A percentile compares a stretch with the other conserved stretches of the same genome.
These are phyloP conservation scores for Sanderia malayensis DNA, from an alignment of 30 jellyfish, hydroid and myxozoan species.

Conservation along the genomic window DNA sequence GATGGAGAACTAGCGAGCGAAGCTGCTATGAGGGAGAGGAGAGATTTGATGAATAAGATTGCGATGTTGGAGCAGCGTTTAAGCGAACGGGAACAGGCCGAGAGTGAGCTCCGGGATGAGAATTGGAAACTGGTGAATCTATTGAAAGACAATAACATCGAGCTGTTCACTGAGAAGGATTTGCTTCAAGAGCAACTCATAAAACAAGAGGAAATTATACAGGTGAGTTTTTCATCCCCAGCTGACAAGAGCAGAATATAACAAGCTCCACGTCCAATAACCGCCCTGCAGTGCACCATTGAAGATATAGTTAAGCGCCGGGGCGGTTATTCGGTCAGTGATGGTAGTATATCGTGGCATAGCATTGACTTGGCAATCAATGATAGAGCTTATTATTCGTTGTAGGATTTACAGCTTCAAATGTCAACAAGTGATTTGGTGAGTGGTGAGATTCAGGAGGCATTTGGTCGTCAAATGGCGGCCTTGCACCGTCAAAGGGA, in stretches of 20 bases:
- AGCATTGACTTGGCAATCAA: no score
- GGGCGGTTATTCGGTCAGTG: no score
- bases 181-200: conserved; percentile 53
- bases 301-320: no score
- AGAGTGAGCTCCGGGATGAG: conserved; percentile 53
- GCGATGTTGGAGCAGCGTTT: conserved; percentile 49
- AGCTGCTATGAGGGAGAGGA: conserved; percentile 23
- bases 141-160: conserved; percentile 59
- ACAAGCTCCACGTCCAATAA: no score
- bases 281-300: no score
- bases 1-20: conserved; percentile 28
- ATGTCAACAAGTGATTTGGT: conserved; percentile 57
- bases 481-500: conserved; percentile 76
- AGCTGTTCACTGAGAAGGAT: conserved; percentile 57
- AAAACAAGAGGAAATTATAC: conserved; percentile 66
- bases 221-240: conserved; percentile 34
- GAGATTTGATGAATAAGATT: conserved; percentile 25
- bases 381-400: no score
- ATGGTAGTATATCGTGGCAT: no score
- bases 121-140: conserved; percentile 58
- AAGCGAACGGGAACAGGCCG: conserved; percentile 50
- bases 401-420: conserved; percentile 58
- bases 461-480: conserved; percentile 71
- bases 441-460: conserved; percentile 67
- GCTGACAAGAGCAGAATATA: no score